Evolutionary conservation across 2,113 vertebrate species (phyloP).

Genomic region (Hyla sarda): DNA sequence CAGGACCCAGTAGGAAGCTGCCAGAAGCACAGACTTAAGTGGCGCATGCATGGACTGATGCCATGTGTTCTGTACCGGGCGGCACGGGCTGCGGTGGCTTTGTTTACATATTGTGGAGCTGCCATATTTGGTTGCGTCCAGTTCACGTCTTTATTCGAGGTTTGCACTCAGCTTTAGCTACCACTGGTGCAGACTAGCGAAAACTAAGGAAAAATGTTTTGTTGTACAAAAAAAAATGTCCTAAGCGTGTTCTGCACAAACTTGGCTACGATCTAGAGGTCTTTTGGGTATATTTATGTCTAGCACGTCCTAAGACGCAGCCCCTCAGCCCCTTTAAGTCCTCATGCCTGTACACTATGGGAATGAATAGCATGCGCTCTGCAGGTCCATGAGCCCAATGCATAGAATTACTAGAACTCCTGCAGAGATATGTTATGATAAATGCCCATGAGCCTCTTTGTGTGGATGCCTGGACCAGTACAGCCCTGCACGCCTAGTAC

Average conservation of each 20-base stretch:
- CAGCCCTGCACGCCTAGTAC: neutral
- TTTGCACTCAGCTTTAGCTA: conserved; percentile 9
- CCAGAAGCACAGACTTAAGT: conserved; percentile 86
- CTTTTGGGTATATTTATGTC: neutral
- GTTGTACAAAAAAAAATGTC: neutral
- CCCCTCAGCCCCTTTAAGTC: neutral
- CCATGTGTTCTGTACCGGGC: neutral
- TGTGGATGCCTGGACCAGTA: neutral
- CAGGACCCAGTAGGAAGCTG: conserved; percentile 81
- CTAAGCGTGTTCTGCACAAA: neutral
- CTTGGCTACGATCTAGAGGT: neutral
- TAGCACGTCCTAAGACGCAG: neutral
- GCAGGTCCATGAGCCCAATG: neutral
- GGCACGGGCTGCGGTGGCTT: neutral
- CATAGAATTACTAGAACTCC: neutral
- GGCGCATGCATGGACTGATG: neutral
- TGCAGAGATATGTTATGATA: neutral
- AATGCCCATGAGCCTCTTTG: neutral
- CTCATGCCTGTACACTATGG: neutral
- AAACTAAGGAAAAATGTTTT: neutral
- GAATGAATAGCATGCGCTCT: neutral
- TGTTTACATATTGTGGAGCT: conserved; percentile 31
- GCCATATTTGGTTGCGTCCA: neutral
- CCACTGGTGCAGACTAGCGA: neutral
- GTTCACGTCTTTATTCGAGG: neutral